Percentiles rank a stretch among this genome's conserved stretches.
These are phyloP conservation scores for Drosophila lacertosa DNA, from an alignment of 1,140 invertebrate genomes.

Conservation along the genomic window DNA sequence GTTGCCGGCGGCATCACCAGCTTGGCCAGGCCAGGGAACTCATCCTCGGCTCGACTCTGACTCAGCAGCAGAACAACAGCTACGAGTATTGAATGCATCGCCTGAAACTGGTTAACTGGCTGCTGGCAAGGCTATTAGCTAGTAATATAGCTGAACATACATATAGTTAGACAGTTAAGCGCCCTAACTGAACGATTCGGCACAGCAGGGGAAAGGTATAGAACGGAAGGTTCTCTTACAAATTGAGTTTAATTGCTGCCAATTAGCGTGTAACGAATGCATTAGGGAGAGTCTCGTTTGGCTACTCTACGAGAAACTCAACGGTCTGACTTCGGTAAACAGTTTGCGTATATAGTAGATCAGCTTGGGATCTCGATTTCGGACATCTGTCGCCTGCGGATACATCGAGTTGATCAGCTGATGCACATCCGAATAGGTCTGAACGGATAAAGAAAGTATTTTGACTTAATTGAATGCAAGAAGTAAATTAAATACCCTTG, in stretches of 20 bases:
- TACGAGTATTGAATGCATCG: neutral
- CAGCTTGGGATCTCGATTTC: slow-evolving; percentile 63
- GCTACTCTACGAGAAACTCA: slow-evolving; percentile 62
- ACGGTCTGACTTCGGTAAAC: slow-evolving; percentile 57
- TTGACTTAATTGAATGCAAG: slow-evolving; percentile 32
- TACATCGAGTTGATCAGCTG: slow-evolving; percentile 73
- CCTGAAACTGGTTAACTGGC: neutral
- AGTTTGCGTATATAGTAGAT: slow-evolving; percentile 61
- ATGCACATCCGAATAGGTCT: slow-evolving; percentile 70
- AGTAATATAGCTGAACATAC: neutral
- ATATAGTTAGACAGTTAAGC: no score
- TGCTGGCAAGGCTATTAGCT: neutral
- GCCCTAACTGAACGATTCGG: slow-evolving; percentile 17
- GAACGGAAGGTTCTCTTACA: slow-evolving; percentile 30
- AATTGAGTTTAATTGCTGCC: slow-evolving; percentile 64
- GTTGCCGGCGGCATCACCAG: neutral
- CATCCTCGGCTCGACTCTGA: neutral
- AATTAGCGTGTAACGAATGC: slow-evolving; percentile 55
- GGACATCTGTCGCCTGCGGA: slow-evolving; percentile 56
- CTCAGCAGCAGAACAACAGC: neutral
- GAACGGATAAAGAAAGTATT: no score
- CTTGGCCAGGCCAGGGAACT: slow-evolving; percentile 12
- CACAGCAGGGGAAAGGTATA: no score
- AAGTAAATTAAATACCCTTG: no score
- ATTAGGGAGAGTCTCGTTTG: neutral